Evolutionary conservation across 2,888 invertebrate species (phyloP).

Genomic region (Caenorhabditis parvicauda): DNA sequence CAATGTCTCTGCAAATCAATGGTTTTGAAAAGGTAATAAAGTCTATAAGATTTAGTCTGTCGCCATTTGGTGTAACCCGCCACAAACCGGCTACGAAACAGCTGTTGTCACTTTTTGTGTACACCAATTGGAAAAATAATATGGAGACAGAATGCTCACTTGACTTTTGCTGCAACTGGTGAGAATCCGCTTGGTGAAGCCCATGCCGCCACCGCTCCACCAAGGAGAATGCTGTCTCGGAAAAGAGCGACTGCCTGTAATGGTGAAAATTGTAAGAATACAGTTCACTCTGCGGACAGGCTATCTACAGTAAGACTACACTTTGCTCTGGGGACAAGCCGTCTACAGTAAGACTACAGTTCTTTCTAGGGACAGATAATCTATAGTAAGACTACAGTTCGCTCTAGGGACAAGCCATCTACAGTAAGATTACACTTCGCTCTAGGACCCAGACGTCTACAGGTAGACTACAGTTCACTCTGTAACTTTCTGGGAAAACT

Average conservation of each 20-base stretch:
- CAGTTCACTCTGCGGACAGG: too few relatives aligned
- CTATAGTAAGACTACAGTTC: too few relatives aligned
- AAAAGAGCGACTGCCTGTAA: slow-evolving; percentile 51
- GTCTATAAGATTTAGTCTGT: background rate
- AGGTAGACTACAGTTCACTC: too few relatives aligned
- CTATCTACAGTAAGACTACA: too few relatives aligned
- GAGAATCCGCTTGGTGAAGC: slow-evolving; percentile 52
- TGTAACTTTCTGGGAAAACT: too few relatives aligned
- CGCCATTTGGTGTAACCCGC: background rate
- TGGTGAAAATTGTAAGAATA: background rate
- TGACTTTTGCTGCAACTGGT: slow-evolving; percentile 44
- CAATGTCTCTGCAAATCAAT: slow-evolving; percentile 24
- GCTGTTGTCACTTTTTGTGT: background rate
- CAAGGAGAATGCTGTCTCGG: slow-evolving; percentile 52
- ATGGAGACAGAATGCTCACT: slow-evolving; percentile 3
- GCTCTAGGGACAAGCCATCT: too few relatives aligned
- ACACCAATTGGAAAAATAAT: background rate
- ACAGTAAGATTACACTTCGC: too few relatives aligned
- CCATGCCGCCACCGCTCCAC: slow-evolving; percentile 59
- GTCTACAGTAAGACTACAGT: background rate
- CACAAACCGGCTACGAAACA: too few relatives aligned
- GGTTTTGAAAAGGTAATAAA: background rate
- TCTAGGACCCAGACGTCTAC: too few relatives aligned
- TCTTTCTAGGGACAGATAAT: background rate
- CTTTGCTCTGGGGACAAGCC: background rate